Evolutionary conservation across 2,113 vertebrate species (phyloP), one percentile per base, ranked within the genome.

Genomic region (Lophius piscatorius): DNA sequence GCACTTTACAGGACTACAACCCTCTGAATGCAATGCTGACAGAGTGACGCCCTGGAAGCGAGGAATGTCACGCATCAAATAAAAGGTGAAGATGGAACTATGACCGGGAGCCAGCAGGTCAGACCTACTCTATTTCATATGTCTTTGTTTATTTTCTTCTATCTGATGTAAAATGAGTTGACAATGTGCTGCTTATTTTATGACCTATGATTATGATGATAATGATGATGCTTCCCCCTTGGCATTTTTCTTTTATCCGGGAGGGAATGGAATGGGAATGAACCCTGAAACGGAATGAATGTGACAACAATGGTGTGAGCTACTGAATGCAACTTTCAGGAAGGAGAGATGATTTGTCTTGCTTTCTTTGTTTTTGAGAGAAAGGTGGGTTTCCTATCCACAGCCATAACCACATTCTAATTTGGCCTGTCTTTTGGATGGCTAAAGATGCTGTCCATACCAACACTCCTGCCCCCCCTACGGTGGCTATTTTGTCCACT

Each of bases 81-180:
- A 93, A 93, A 21, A 93, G 79, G 95, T 94, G 95, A 97, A 91
- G 91, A 92, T 93, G 88, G 93, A 92, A 93, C 95, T 91, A 94
- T 94, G 91, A 95, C 94, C 91, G 90, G 94, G 94, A 93, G 91
- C 92, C 93, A 92, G 93, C 96, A 99, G 97, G 97, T 99, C 97
- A 99, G 97, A 98, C 95, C 94, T 94, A 90, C 90, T 97, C 93
- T 95, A 95, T 93, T 94, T 92, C 91, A 92, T 92, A 78, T 92
- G 89, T 92, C 68, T 94, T 94, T 93, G 92, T 93, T 94, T 44
- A 64, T 63, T 78, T 81, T 93, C 89, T 91, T 93, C 34, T 78
- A 78, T 85, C 71, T 81, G 66, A 82, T 84, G 69, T 80, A 76
- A 84, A 75, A 84, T 18, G 42, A 80, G 34, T 63, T 74, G 58